Evolutionary conservation across 2,113 vertebrate genomes (phyloP), one percentile per base, ranked within the genome.

Genomic region (Apaloderma vittatum): DNA sequence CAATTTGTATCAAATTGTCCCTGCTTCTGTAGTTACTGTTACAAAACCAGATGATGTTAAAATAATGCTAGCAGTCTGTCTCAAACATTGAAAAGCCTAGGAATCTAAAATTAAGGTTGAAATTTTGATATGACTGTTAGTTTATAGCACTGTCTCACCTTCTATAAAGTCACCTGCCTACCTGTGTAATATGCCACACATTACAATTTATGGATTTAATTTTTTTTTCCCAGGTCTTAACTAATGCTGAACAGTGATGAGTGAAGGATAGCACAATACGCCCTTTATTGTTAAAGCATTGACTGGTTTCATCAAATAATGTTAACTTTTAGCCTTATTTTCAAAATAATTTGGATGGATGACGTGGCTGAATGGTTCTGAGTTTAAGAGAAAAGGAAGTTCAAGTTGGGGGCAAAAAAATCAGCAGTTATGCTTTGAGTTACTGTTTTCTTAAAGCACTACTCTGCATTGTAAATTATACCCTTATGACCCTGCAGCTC

Each of bases 281-380:
- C 45, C 19, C 26, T 71, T 67, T 89, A 32, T 74, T 77, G 63
- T 59, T 93, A 86, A 95, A 91, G 12, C 48, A 62, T 22, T 70
- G 45, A 46, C 43, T 83, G 57, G 82, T 92, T 96, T 92, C 2
- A 32, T 90, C 21, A 22, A 83, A 79, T n/a, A 70, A 43, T 66
- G 29, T 83, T 91, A 92, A 80, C 59, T 94, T 92, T 32, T 78
- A 81, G 29, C 48, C 36, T 75, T 92, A 75, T 72, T 84, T 45
- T 59, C 52, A 78, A 68, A 92, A 72, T 81, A 72, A 71, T 89
- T 68, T 91, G 40, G 30, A 40, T 19, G 93, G 63, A 72, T 85
- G 19, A 10, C 74, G 34, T 58, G 68, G 20, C 45, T 86, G 73
- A 55, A 52, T 63, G 27, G n/a, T 72, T 94, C 45, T 23, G 49